Evolutionary conservation across 2,888 invertebrate genomes (phyloP), one percentile per base, ranked within the genome.

Genomic region (Allygus modestus): DNA sequence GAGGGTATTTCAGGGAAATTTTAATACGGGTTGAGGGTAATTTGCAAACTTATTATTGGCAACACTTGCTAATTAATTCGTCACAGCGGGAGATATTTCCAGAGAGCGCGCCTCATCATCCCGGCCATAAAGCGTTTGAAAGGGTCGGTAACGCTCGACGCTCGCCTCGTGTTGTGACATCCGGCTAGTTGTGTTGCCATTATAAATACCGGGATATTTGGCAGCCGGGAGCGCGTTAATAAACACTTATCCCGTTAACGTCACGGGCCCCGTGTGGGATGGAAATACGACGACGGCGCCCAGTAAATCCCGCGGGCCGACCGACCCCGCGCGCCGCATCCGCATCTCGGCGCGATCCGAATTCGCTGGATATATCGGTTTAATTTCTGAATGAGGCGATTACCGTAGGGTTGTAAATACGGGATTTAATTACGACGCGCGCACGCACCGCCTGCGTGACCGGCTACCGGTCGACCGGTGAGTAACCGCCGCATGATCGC

Each of bases 211-310:
- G n/a, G 69, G 26, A 37, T 31, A 37, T 37, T 37, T 37, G 71
- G 41, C 71, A 41, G 71, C 31, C 43, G 73, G 71, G 37, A n/a
- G 43, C 43, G 71, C 37, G 71, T 71, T 33, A 71, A 71, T 71
- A 71, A 71, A 75, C 73, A 75, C 43, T 26, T 43, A 43, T 7
- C 33, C 73, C 41, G 73, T 75, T 75, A 75, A 43, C 17, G 73
- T 75, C 71, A 20, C n/a, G n/a, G n/a, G n/a, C n/a, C n/a, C n/a
- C n/a, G n/a, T n/a, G n/a, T n/a, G n/a, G 61, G 26, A 4, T 7
- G 61, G 26, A 61, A 7, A 26, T n/a, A 61, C 61, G 61, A 28
- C 17, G 17, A 5, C 7, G 54, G 54, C 17, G 9, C 54, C 7
- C 23, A 5, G 54, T 54, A 54, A 54, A 54, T 54, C 73, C 1